These are phyloP conservation scores for Buathra laborator DNA, from an alignment of 2,888 invertebrate genomes.

Conservation along the genomic window DNA sequence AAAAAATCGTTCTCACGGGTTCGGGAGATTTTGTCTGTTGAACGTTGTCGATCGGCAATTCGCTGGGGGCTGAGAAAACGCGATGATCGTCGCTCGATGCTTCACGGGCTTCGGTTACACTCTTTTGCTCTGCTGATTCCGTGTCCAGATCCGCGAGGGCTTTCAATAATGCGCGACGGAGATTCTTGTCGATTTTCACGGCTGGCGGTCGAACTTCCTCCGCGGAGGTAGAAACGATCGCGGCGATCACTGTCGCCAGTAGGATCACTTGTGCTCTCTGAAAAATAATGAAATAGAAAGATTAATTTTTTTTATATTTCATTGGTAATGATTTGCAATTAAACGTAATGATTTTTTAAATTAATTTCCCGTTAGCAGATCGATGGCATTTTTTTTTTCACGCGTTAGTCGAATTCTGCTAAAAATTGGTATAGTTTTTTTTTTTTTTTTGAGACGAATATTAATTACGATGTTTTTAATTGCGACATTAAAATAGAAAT, in stretches of 20 bases:
- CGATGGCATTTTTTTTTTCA: background rate
- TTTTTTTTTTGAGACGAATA: too few species aligned
- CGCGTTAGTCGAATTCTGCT: too few species aligned
- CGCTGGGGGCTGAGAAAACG: conserved; percentile 24
- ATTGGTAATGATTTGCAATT: too few species aligned
- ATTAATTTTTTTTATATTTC: too few species aligned
- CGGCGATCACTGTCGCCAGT: conserved; percentile 68
- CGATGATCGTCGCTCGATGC: conserved; percentile 16
- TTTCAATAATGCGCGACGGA: conserved; percentile 91
- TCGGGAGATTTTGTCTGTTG: conserved; percentile 14
- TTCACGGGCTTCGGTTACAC: conserved; percentile 2
- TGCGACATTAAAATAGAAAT: too few species aligned
- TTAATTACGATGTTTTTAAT: too few species aligned
- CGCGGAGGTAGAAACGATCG: conserved; percentile 53
- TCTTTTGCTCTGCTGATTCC: conserved; percentile 85
- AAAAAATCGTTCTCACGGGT: conserved; percentile 69
- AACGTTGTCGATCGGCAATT: conserved; percentile 13
- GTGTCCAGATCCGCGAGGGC: conserved; percentile 92
- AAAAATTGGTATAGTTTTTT: too few species aligned
- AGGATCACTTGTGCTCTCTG: conserved; percentile 74
- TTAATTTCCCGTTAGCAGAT: background rate
- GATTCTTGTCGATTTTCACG: conserved; percentile 90
- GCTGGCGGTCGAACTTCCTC: conserved; percentile 85
- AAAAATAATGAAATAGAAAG: conserved; percentile 46
- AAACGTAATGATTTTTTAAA: conserved; percentile 4